Evolutionary conservation across 2,888 invertebrate species (phyloP).

Genomic region (Heliconius erato): DNA sequence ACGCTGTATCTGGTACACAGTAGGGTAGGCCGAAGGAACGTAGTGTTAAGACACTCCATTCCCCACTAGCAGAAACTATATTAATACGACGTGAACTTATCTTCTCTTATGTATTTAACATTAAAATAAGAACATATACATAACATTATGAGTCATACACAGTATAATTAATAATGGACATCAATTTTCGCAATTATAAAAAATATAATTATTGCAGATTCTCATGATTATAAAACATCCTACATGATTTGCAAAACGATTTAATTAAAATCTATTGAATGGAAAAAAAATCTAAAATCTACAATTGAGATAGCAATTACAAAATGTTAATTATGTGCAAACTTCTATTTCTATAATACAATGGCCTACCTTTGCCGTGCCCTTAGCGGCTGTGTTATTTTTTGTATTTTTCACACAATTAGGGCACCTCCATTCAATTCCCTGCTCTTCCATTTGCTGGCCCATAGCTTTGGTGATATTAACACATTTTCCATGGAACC

Average conservation of each 20-base stretch:
- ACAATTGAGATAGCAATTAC: constrained; percentile 15
- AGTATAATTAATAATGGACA: not conserved
- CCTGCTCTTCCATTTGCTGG: constrained; percentile 95
- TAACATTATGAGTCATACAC: not conserved
- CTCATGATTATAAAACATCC: not conserved
- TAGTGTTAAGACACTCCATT: too few species aligned
- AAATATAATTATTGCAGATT: not conserved
- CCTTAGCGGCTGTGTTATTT: constrained; percentile 58
- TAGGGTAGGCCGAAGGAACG: too few species aligned
- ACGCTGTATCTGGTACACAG: too few species aligned
- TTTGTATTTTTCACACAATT: constrained; percentile 90
- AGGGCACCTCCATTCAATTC: constrained; percentile 95
- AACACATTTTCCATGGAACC: constrained; percentile 99
- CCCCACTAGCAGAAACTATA: too few species aligned
- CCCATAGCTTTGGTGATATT: constrained; percentile 96
- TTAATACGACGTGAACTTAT: too few species aligned
- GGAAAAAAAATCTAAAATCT: not conserved
- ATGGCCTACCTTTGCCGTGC: constrained; percentile 59
- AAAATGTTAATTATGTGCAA: too few species aligned
- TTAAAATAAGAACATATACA: too few species aligned
- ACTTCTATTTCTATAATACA: not conserved
- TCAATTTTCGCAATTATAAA: not conserved
- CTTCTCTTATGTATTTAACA: too few species aligned
- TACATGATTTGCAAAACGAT: not conserved
- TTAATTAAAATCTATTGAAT: not conserved